Evolutionary conservation across 2,888 invertebrate genomes (phyloP), one percentile per base, ranked within the genome.

Genomic region (Chouioia cunea): DNA sequence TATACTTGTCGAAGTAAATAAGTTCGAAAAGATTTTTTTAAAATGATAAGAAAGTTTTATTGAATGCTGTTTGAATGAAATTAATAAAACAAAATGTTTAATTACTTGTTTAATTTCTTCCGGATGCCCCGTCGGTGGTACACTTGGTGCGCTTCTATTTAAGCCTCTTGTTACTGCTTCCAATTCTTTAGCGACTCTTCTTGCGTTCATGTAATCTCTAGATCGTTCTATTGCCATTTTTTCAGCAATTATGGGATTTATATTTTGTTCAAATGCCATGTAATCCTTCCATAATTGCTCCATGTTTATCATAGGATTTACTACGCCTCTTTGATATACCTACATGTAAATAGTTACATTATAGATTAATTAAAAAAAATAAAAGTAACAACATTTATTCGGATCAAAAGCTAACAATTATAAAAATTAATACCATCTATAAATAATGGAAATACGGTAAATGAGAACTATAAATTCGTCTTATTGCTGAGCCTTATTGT

Each of bases 271-370:
- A 82, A 97, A 99, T 0, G 93, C 91, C 78, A 98, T 97, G 86
- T 99, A 99, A 80, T 99, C 99, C 82, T 97, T 97, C 96, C 96
- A 96, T 20, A 99, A 87, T 0, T 94, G 93, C 83, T 99, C 99
- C 82, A 99, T 97, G 71, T 97, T 97, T 54, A 96, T 93, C 89
- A 99, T 97, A 0, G 99, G 99, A 62, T 97, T 99, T 27, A 97
- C 92, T 0, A 98, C 95, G 0, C 97, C 98, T 71, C 96, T 90
- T 86, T 99, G 99, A 85, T 97, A 99, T 0, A 97, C 93, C 92
- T 92, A 53, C 44, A 58, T 58, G n/a, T 53, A 43, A 12, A 53
- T 56, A 36, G 22, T 52, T 27, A 16, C 44, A 18, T 47, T 36
- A 6, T 14, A 44, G 43, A 52, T 53, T 16, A 67, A 47, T 27